A percentile compares a stretch with the other conserved stretches of the same genome.
Conservation (phyloP, 2,113 vertebrate genomes). For the Sterna hirundo region DNA sequence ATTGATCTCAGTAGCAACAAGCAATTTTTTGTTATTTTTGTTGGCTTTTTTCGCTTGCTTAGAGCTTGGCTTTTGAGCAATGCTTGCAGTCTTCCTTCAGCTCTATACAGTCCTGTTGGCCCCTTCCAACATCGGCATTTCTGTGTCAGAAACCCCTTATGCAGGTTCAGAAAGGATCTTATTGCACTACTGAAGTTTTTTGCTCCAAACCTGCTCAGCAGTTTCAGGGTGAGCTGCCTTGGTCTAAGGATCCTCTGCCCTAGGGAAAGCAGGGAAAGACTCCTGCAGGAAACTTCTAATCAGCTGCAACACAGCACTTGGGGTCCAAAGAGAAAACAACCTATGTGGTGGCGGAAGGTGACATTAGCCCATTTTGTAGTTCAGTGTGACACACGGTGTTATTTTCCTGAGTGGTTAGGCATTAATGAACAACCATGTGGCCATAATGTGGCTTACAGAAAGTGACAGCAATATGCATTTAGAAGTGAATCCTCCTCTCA, state of each 20-base stretch:
- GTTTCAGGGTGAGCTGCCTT: not conserved
- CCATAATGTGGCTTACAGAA: not conserved
- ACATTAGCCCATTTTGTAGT: not conserved
- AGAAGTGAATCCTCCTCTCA: slow-evolving; percentile 22
- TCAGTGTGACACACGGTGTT: not conserved
- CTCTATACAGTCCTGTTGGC: accelerated
- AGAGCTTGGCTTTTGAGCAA: not conserved
- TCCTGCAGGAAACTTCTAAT: not conserved
- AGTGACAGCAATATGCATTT: not conserved
- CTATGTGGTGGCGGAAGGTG: not conserved
- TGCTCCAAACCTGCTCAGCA: not conserved
- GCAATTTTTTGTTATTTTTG: not conserved
- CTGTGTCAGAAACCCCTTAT: accelerated
- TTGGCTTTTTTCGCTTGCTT: no score
- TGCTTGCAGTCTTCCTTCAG: not conserved
- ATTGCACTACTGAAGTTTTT: not conserved
- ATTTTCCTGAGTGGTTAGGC: not conserved
- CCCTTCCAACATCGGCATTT: not conserved
- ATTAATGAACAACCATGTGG: not conserved
- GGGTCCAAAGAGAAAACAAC: not conserved
- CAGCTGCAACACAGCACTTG: not conserved
- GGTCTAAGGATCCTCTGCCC: no score
- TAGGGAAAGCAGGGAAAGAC: not conserved
- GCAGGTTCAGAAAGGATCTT: not conserved
- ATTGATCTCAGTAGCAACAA: not conserved